Evolutionary conservation across 2,113 vertebrate genomes (phyloP).

Genomic region (Numida meleagris): DNA sequence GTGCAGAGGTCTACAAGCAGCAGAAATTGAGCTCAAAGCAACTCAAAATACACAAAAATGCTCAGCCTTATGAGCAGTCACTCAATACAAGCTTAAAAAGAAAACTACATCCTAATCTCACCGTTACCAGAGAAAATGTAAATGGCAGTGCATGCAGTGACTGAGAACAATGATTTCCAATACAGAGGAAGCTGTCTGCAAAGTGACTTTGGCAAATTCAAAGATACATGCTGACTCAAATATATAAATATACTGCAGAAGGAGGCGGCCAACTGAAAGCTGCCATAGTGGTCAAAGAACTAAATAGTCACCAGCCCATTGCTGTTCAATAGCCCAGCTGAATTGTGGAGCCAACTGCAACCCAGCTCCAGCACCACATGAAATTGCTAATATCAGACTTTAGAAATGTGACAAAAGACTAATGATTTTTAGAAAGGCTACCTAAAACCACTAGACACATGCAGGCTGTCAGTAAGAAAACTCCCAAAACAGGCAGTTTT

Average conservation of each 20-base stretch:
- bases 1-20: neutral
- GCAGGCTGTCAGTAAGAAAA: neutral
- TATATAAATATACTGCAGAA: neutral
- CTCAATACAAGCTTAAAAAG: neutral
- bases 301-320: neutral
- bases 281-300: neutral
- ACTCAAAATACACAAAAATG: neutral
- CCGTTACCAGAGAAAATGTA: neutral
- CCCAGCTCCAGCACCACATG: neutral
- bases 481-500: neutral
- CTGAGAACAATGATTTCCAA: constrained; percentile 14
- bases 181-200: neutral
- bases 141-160: neutral
- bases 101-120: neutral
- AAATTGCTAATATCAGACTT: neutral
- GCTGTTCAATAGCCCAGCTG: neutral
- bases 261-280: neutral
- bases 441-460: neutral
- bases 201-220: constrained; percentile 40
- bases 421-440: neutral
- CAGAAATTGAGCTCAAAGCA: neutral
- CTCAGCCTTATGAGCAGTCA: neutral
- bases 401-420: neutral
- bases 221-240: neutral
- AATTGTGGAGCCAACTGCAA: neutral